A percentile compares a stretch with the other conserved stretches of the same genome.
phyloP scores from a whole-genome alignment of 1,140 invertebrate genomes.

The Drosophila kohkoa region DNA sequence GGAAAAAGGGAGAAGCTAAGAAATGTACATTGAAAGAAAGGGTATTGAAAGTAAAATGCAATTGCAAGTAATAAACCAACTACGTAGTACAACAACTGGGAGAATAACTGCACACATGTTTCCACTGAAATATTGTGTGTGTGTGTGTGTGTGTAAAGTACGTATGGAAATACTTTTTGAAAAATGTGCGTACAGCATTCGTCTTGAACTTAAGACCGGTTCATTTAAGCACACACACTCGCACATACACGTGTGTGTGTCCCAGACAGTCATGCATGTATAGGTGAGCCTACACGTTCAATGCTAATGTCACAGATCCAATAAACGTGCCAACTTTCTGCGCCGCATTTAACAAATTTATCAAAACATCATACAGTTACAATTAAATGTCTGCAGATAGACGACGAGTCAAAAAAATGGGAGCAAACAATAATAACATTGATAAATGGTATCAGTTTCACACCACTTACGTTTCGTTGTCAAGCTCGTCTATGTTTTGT shows the following conservation, averaged over 20 bases:
- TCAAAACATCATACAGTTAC: background rate
- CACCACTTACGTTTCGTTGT: slow-evolving; percentile 20
- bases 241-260: background rate
- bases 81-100: too few species aligned
- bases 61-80: too few species aligned
- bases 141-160: background rate
- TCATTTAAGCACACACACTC: slow-evolving; percentile 7
- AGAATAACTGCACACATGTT: slow-evolving; percentile 1
- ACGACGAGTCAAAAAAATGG: background rate
- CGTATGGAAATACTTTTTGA: background rate
- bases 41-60: too few species aligned
- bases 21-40: too few species aligned
- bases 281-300: slow-evolving; percentile 5
- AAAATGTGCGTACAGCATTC: slow-evolving; percentile 23
- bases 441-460: slow-evolving; percentile 9
- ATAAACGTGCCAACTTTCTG: background rate
- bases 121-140: background rate
- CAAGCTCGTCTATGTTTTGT: background rate
- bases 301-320: slow-evolving; percentile 3
- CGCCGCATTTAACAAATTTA: slow-evolving; percentile 7
- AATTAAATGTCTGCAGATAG: background rate
- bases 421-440: slow-evolving; percentile 7
- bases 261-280: background rate
- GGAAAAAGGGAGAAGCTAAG: too few species aligned
- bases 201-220: slow-evolving; percentile 34